Evolutionary conservation across 2,797 vertebrate genomes (phyloP), one percentile per base, ranked within the genome.

Genomic region (Brachymystax lenok): DNA sequence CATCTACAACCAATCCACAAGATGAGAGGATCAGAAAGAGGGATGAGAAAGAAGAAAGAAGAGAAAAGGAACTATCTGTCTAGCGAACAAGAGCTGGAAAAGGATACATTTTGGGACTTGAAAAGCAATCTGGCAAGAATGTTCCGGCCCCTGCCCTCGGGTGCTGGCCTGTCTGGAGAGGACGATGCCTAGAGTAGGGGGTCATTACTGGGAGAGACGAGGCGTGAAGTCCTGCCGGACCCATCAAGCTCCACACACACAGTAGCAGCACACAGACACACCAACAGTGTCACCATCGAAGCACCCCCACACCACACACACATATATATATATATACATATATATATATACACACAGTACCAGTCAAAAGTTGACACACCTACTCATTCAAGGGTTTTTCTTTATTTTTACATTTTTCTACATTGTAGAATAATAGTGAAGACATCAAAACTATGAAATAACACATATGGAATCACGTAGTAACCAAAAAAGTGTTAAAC

Each of bases 91-190:
- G n/a, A 21, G 89, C 89, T 92, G 87, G 92, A 86, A 92, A 89
- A 95, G 94, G 95, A 96, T 96, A 95, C 92, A 93, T 95, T 94
- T 95, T 94, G 89, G 88, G 93, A 92, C 94, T 94, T 94, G 91
- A 94, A 94, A 97, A 95, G 89, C 96, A 97, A 97, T 97, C 94
- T 95, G 88, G 93, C 92, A 94, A 93, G 84, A 96, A 96, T 96
- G 95, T 96, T 96, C 94, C 96, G 95, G 92, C 95, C 94, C 90
- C 94, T 96, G 95, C 92, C 94, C 95, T 94, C 94, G 87, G 90
- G 92, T 82, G 83, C 24, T 86, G 84, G 82, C 88, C 78, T 79
- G 79, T 81, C 86, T 71, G 84, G 50, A n/a, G 75, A 85, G 83
- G 95, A 95, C 94, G 92, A 93, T 93, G 81, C 88, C 88, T 79